Evolutionary conservation across 2,113 vertebrate species (phyloP).

Genomic region (Thamnophis sirtalis): DNA sequence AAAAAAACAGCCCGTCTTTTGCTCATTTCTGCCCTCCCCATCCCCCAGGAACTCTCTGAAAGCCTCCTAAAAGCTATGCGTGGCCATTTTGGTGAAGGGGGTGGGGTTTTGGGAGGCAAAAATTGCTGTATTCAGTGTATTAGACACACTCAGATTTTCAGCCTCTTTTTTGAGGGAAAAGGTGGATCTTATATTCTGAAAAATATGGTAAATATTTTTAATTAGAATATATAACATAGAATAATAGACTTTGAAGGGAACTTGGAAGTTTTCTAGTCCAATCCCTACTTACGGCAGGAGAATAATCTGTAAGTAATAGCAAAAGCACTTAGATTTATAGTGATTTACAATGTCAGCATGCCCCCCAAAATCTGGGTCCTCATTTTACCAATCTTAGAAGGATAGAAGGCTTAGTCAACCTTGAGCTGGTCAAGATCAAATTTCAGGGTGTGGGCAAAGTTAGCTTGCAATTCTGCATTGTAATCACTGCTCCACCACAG

Average conservation of each 20-base stretch:
- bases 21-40: too few relatives aligned
- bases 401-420: not conserved
- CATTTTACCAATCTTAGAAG: not conserved
- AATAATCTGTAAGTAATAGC: not conserved
- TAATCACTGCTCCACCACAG: not conserved
- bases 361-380: not conserved
- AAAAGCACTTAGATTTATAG: not conserved
- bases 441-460: not conserved
- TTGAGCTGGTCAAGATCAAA: not conserved
- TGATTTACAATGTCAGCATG: not conserved
- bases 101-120: too few relatives aligned
- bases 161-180: too few relatives aligned
- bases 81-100: too few relatives aligned
- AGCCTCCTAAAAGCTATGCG: too few relatives aligned
- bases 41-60: too few relatives aligned
- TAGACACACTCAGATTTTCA: too few relatives aligned
- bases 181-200: too few relatives aligned
- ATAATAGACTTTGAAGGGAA: not conserved
- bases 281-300: not conserved
- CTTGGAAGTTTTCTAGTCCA: not conserved
- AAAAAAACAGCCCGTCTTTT: too few relatives aligned
- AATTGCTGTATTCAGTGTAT: too few relatives aligned
- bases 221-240: not conserved
- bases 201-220: slow-evolving; percentile 6
- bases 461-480: not conserved